Base-by-base conservation (phyloP, 1,140 invertebrate species). In the Penaeus indicus region DNA sequence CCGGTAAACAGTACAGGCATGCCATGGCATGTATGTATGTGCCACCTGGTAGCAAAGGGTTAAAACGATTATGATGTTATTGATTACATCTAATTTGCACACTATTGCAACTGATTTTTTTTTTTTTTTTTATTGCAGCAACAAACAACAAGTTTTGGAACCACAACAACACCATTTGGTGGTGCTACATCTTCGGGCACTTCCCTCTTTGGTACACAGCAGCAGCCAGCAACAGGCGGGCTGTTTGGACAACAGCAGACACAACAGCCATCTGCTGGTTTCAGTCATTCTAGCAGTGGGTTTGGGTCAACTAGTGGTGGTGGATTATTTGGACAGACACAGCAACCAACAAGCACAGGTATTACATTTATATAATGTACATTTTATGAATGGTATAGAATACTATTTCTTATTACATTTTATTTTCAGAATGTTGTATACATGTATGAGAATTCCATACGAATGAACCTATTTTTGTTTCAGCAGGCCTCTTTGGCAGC, bases 401-500 rank as follows among this genome's bases (percentile, higher is more conserved):
- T 91, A 93, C 5, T 92, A 82, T 38, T 90, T 72, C 93, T 60
- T 92, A 94, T 18, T 92, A 93, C 85, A 93, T 92, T 89, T 92
- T 91, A 27, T 91, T 84, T 88, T 94, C 92, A 91, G 94, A 93
- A 91, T 91, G 92, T 69, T 54, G n/a, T 61, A 18, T 8, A 25
- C 4, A 10, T 54, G 21, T 81, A 11, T n/a, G 25, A 18, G 25
- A 4, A 19, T 61, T 54, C 32, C 22, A 22, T 62, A 19, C 64
- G 13, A 61, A 32, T n/a, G 25, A 7, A 22, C 64, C 64, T 67
- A 16, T 27, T 38, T 1, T n/a, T 25, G 22, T 25, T 38, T 32
- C 42, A 19, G 27, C 80, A 83, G 89, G 89, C 61, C 90, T 94
- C 16, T 96, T 97, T 92, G 96, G 95, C 0, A 95, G 95, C 91